A percentile compares a stretch with the other conserved stretches of the same genome.
Conservation (phyloP, 2,888 invertebrate genomes). For the Horisme vitalbata region DNA sequence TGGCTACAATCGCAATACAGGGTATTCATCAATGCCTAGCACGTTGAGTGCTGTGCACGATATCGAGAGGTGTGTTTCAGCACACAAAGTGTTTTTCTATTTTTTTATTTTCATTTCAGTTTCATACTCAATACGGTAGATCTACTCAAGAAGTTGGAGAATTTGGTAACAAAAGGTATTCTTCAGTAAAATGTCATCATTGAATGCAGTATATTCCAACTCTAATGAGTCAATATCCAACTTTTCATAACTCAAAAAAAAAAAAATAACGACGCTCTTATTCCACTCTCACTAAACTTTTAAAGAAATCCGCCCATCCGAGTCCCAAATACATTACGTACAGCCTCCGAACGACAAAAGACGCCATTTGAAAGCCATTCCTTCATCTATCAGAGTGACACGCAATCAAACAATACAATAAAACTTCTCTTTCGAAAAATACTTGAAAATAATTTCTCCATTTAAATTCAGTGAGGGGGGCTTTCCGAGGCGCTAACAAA, state of each 20-base stretch:
- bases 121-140: too few relatives aligned
- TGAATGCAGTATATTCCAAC: background rate
- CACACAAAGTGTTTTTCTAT: too few relatives aligned
- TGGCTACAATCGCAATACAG: too few relatives aligned
- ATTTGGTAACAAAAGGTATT: too few relatives aligned
- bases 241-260: conserved; percentile 14
- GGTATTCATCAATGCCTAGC: too few relatives aligned
- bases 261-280: conserved; percentile 9
- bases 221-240: conserved; percentile 13
- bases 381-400: conserved; percentile 80
- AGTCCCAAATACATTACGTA: conserved; percentile 62
- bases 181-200: background rate
- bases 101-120: too few relatives aligned
- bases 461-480: conserved; percentile 79
- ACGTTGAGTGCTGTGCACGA: too few relatives aligned
- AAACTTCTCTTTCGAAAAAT: conserved; percentile 80
- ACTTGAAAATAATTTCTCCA: conserved; percentile 81
- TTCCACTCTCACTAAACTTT: conserved; percentile 61
- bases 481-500: conserved; percentile 66
- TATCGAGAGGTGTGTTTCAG: too few relatives aligned
- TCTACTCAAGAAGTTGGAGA: too few relatives aligned
- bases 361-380: conserved; percentile 70
- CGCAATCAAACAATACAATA: conserved; percentile 83
- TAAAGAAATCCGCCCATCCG: conserved; percentile 73
- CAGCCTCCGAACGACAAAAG: conserved; percentile 63